phyloP scores from a whole-genome alignment of 2,888 invertebrate species.

The Neelides folsomi region DNA sequence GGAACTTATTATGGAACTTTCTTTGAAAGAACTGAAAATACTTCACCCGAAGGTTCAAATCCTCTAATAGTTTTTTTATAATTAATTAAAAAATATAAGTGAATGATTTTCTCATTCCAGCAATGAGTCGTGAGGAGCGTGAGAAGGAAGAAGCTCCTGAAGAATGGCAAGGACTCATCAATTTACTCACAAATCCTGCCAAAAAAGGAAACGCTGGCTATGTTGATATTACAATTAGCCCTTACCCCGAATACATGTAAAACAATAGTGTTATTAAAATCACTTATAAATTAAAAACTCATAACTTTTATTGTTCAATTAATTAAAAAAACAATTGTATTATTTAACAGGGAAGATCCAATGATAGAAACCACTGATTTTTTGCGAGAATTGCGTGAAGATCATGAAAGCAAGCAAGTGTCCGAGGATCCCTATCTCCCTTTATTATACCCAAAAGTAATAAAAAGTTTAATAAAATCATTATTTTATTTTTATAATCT shows the following conservation, averaged over 20 bases:
- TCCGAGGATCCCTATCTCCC: conserved; percentile 15
- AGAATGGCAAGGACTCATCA: conserved; percentile 25
- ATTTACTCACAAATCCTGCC: conserved; percentile 37
- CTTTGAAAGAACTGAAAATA: conserved; percentile 31
- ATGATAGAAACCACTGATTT: conserved; percentile 19
- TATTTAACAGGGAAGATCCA: conserved; percentile 21
- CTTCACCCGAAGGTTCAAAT: neutral
- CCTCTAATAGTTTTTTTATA: neutral
- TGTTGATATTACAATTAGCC: conserved; percentile 41
- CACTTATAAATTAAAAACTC: too few species aligned
- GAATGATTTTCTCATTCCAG: conserved; percentile 11
- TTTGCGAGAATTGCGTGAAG: conserved; percentile 18
- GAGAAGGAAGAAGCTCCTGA: conserved; percentile 9
- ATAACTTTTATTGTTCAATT: too few species aligned
- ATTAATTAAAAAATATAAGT: neutral
- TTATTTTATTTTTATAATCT: too few species aligned
- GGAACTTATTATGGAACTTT: conserved; percentile 46
- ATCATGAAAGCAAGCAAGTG: conserved; percentile 16
- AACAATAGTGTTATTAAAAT: neutral
- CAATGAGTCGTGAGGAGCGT: conserved; percentile 28
- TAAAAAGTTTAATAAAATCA: neutral
- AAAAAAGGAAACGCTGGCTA: conserved; percentile 44
- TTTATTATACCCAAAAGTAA: conserved; percentile 11
- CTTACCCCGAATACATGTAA: conserved; percentile 38
- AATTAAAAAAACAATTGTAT: too few species aligned